Percentiles rank a stretch among this genome's conserved stretches.
Conservation (phyloP, 2,113 vertebrate genomes). For the Bombycilla garrulus region DNA sequence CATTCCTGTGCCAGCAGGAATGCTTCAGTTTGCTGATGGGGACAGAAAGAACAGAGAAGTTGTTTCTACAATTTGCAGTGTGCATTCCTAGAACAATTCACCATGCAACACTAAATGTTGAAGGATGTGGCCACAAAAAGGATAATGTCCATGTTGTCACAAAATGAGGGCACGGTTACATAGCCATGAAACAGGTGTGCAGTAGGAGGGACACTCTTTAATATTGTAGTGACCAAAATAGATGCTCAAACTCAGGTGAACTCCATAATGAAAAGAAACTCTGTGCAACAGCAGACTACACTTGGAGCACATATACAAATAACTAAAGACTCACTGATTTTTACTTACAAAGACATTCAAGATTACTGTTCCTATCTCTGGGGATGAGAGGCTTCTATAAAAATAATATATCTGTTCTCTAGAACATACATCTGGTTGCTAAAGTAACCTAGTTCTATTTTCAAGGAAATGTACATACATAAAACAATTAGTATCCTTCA, state of each 20-base stretch:
- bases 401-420: neutral
- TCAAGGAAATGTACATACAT: neutral
- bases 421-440: neutral
- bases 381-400: neutral
- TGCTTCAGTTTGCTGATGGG: neutral
- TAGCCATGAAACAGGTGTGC: neutral
- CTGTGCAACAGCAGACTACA: neutral
- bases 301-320: neutral
- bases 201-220: neutral
- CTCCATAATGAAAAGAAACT: neutral
- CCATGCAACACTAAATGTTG: neutral
- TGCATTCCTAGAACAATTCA: neutral
- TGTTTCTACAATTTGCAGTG: neutral
- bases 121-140: neutral
- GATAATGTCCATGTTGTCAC: rapidly evolving
- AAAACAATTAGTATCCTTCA: neutral
- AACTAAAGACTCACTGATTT: neutral
- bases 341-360: neutral
- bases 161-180: neutral
- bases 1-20: neutral
- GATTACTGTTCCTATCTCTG: neutral
- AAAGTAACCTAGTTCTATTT: neutral
- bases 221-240: neutral
- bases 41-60: neutral
- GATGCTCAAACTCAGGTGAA: neutral